phyloP scores from a whole-genome alignment of 2,888 invertebrate genomes.

The Stictocephala bisonia region DNA sequence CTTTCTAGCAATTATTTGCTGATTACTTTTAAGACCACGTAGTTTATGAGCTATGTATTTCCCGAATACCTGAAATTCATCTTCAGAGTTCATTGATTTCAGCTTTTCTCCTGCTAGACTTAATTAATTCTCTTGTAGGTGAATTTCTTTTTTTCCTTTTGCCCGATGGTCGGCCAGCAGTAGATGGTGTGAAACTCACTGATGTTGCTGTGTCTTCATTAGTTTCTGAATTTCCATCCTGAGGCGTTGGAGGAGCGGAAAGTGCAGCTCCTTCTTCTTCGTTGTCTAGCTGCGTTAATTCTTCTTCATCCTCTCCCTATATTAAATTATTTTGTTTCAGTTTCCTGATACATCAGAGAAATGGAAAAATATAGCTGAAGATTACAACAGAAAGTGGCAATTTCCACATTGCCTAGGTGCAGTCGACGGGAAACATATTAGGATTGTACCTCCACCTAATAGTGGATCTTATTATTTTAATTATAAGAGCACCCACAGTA shows the following conservation, averaged over 20 bases:
- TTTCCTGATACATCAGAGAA: neutral
- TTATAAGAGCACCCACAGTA: no score
- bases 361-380: neutral
- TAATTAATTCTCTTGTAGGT: slow-evolving; percentile 27
- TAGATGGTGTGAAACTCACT: slow-evolving; percentile 20
- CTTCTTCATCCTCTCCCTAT: neutral
- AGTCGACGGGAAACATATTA: neutral
- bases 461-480: no score
- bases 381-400: neutral
- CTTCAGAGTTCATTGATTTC: slow-evolving; percentile 4
- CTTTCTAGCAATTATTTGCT: slow-evolving; percentile 30
- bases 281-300: neutral
- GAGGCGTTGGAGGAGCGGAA: neutral
- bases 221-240: slow-evolving; percentile 7
- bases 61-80: slow-evolving; percentile 26
- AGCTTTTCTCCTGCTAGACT: slow-evolving; percentile 20
- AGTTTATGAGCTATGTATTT: slow-evolving; percentile 25
- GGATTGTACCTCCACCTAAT: no score
- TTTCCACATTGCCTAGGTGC: neutral
- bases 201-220: slow-evolving; percentile 8
- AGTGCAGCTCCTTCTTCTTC: slow-evolving; percentile 21
- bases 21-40: slow-evolving; percentile 2
- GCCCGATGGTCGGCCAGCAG: slow-evolving; percentile 1
- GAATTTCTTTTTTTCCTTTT: slow-evolving; percentile 6
- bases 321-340: no score